phyloP scores from a whole-genome alignment of 2,113 vertebrate species.

The Phrynosoma platyrhinos region DNA sequence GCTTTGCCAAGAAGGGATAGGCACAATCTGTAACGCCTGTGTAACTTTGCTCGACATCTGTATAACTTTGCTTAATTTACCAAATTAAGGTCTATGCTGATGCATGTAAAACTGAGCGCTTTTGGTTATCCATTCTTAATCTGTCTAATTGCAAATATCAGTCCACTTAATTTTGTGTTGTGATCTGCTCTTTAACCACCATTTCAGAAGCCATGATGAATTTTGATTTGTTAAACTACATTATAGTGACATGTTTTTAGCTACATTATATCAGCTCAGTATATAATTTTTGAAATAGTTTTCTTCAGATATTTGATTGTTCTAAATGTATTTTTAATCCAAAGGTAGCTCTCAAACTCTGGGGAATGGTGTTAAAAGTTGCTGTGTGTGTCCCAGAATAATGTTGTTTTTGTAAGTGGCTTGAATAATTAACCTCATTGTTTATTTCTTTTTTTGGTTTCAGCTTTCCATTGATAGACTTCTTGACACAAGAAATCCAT shows the following conservation, averaged over 20 bases:
- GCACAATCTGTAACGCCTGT: neutral
- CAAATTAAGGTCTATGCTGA: too few species aligned
- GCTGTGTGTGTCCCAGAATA: neutral
- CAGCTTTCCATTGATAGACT: constrained; percentile 88
- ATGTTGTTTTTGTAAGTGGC: neutral
- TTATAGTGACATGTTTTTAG: neutral
- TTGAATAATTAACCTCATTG: constrained; percentile 41
- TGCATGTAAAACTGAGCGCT: too few species aligned
- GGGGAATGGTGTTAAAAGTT: neutral
- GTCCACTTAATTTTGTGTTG: neutral
- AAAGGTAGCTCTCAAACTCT: neutral
- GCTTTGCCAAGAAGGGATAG: neutral
- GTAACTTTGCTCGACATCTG: neutral
- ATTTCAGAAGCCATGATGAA: neutral
- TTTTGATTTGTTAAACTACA: neutral
- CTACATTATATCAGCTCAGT: neutral
- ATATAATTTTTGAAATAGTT: neutral
- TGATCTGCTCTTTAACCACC: neutral
- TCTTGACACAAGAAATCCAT: constrained; percentile 83
- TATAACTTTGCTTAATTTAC: neutral
- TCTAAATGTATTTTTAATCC: constrained; percentile 12
- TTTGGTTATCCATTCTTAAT: neutral
- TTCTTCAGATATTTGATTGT: constrained; percentile 26
- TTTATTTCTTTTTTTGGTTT: constrained; percentile 67
- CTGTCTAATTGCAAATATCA: neutral